These are phyloP conservation scores for Tetraneura akinire DNA, from an alignment of 1,140 invertebrate species.

Conservation along the genomic window DNA sequence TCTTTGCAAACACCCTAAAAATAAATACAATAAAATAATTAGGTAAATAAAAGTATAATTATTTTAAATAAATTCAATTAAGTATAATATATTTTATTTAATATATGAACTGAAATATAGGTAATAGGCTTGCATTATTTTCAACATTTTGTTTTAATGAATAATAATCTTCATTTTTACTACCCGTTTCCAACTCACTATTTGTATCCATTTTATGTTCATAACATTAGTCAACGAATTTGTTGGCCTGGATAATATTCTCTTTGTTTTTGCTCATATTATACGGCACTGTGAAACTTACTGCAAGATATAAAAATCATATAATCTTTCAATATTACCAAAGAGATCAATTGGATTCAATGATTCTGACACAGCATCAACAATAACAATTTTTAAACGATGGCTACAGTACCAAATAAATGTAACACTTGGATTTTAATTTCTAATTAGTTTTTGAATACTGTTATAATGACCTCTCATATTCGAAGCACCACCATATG, in stretches of 20 bases:
- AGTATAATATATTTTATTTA: background rate
- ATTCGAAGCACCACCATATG: background rate
- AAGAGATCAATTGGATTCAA: background rate
- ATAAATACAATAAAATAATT: too few relatives aligned
- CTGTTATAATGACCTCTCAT: background rate
- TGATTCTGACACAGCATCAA: background rate
- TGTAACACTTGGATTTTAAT: background rate
- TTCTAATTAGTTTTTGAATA: background rate
- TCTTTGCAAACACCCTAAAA: constrained; percentile 4
- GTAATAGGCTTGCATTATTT: constrained; percentile 4
- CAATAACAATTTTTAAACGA: background rate
- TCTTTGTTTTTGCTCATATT: background rate
- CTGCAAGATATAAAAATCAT: background rate
- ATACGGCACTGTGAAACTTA: background rate
- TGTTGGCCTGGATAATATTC: background rate
- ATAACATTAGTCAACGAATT: background rate
- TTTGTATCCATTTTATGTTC: too few relatives aligned
- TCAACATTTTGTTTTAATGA: background rate
- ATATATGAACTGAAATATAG: background rate
- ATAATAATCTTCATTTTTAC: too few relatives aligned
- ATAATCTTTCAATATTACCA: background rate
- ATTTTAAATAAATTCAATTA: background rate
- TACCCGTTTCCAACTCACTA: too few relatives aligned
- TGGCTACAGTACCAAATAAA: background rate
- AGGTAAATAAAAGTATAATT: too few relatives aligned